Evolutionary conservation across 2,888 invertebrate species (phyloP).

Genomic region (Patella pellucida): DNA sequence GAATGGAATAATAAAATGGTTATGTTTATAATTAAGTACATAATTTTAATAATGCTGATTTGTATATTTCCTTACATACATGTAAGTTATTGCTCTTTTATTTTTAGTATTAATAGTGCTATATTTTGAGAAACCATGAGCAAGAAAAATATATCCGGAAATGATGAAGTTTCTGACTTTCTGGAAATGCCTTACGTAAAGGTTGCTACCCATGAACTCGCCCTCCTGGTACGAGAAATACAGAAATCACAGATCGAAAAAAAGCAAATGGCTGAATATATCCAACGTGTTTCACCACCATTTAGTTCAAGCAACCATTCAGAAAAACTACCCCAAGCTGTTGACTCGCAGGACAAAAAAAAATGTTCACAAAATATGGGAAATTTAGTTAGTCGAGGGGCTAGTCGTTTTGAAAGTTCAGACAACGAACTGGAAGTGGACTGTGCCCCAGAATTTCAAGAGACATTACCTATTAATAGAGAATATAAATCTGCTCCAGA

Average conservation of each 20-base stretch:
- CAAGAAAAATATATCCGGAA: too few species aligned
- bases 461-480: background rate
- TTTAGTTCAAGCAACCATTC: background rate
- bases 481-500: background rate
- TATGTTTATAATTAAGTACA: too few species aligned
- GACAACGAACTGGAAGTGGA: background rate
- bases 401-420: background rate
- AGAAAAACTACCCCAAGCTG: background rate
- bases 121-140: too few species aligned
- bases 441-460: background rate
- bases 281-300: background rate
- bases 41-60: too few species aligned
- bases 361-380: background rate
- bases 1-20: too few species aligned
- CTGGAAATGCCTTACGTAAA: background rate
- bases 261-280: background rate
- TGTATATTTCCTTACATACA: too few species aligned
- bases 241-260: background rate
- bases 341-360: background rate
- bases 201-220: background rate
- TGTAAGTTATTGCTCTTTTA: too few species aligned
- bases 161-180: too few species aligned
- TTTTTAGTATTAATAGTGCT: too few species aligned
- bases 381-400: background rate
- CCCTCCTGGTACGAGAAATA: background rate